A percentile compares a stretch with the other conserved stretches of the same genome.
Conservation (phyloP, 1,140 invertebrate species). For the Venturia canescens region DNA sequence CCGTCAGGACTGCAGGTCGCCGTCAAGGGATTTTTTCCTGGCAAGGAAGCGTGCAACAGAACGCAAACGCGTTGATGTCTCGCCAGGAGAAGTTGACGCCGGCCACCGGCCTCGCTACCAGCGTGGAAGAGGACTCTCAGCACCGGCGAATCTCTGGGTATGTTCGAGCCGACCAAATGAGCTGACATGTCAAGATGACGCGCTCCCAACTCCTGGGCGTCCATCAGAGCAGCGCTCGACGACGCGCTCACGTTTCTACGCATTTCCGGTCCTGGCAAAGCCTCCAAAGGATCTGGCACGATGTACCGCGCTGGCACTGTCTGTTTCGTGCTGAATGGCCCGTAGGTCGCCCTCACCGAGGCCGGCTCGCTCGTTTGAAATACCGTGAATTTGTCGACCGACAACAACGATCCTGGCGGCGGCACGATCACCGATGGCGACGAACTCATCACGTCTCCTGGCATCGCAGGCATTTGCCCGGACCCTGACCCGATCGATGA, state of each 20-base stretch:
- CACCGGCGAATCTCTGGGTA: slow-evolving; percentile 91
- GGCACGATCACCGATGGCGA: slow-evolving; percentile 68
- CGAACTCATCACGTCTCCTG: slow-evolving; percentile 27
- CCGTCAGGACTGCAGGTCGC: slow-evolving; percentile 92
- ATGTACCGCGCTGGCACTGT: slow-evolving; percentile 93
- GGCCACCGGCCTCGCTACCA: slow-evolving; percentile 85
- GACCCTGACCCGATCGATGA: slow-evolving; percentile 17
- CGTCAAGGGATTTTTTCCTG: slow-evolving; percentile 79
- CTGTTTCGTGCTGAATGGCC: slow-evolving; percentile 95
- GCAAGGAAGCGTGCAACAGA: slow-evolving; percentile 83
- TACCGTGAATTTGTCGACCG: slow-evolving; percentile 90
- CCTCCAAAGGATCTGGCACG: slow-evolving; percentile 86
- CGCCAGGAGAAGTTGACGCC: slow-evolving; percentile 76
- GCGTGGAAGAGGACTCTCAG: slow-evolving; percentile 93
- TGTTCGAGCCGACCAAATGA: slow-evolving; percentile 89
- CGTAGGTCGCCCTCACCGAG: slow-evolving; percentile 91
- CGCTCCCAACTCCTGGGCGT: slow-evolving; percentile 83
- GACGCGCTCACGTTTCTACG: slow-evolving; percentile 63
- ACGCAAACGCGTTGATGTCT: slow-evolving; percentile 84
- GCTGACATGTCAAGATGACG: slow-evolving; percentile 92
- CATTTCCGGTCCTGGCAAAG: slow-evolving; percentile 66
- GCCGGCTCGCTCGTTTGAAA: slow-evolving; percentile 91
- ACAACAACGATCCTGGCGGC: slow-evolving; percentile 80
- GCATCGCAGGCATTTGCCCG: slow-evolving; percentile 47
- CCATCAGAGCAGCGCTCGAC: slow-evolving; percentile 72